Evolutionary conservation across 2,113 vertebrate genomes (phyloP), one percentile per base, ranked within the genome.

Genomic region (Phalacrocorax pelagicus): DNA sequence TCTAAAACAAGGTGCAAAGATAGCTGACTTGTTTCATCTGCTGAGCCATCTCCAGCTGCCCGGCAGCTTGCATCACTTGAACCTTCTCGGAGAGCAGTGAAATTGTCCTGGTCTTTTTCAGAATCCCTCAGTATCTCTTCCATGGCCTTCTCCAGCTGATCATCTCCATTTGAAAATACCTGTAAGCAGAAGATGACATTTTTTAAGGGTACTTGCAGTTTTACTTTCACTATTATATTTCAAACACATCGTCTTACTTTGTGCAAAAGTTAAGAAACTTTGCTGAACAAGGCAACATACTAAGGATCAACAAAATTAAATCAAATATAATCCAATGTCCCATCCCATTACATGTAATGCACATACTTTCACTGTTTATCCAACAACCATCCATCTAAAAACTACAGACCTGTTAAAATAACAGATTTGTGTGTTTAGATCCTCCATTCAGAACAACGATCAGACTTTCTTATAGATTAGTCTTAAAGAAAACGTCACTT

Each of bases 131-230:
- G 94, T 40, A 99, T 98, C 92, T 99, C 99, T 95, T 99, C 99
- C 99, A 99, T 99, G 26, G 99, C 99, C 95, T 99, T 99, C 96
- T 99, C 99, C 95, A 99, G 65, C 95, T 99, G 99, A 91, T 99
- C 99, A 92, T 98, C 99, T 69, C 98, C 99, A 95, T 99, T 98
- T 94, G 98, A 99, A 96, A 99, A 98, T 78, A 99, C 99, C 99
- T 99, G 97, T 20, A 54, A 69, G 27, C 24, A 92, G 22, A 20
- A 85, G 15, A 63, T 13, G 1, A 46, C 4, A 5, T 15, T 42
- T 72, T 54, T 61, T 30, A n/a, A 81, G 94, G 30, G 9, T 21
- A 55, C 4, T 2, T 74, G 4, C 36, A 49, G 29, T 34, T 91
- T 71, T 46, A 62, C 21, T 74, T 91, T 19, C 42, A 51, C 11